Base-by-base conservation (phyloP, 53 echinoderm and acorn worm genomes). In the Actinopyga echinites region DNA sequence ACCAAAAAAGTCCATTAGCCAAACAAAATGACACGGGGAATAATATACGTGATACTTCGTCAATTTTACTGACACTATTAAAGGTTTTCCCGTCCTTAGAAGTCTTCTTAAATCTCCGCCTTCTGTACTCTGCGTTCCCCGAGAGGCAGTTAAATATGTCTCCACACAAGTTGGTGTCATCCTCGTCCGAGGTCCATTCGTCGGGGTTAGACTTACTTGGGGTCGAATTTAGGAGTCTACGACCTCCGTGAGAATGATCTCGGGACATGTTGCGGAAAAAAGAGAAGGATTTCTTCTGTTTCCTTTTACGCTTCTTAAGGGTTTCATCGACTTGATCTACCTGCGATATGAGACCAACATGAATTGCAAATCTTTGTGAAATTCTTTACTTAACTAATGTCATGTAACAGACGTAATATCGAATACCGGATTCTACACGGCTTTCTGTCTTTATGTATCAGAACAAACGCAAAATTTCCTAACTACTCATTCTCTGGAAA, bases 41-140 rank as follows among this genome's bases (percentile, higher is more conserved):
- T 15, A 85, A 65, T 25, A 97, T 82, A 13, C 97, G 69, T 4
- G 97, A 86, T 21, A 87, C 75, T 73, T 90, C 90, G 87, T 97
- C 97, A 56, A 97, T 94, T 62, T 83, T 92, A 73, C 97, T 97
- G 85, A 93, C 97, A 34, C 92, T 94, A 84, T 95, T 95, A 80
- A 93, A 95, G 20, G 91, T 74, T 60, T 95, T 93, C 9, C 85
- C 89, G 68, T 88, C 87, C 25, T 92, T 86, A 9, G 90, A 17
- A 57, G 85, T 91, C 31, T 87, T 83, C 22, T 86, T 57, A 10
- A 90, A 84, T 53, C 97, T 62, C 33, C 81, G 79, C 45, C 92
- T 64, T 9, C 94, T 86, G 89, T 97, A 94, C 10, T 90, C 89
- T 54, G 88, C 88, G 59, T 92, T 94, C n/a, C 97, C 97, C 17